These are phyloP conservation scores for Pemphigus obesinymphae DNA, from an alignment of 1,140 invertebrate genomes.

Conservation along the genomic window DNA sequence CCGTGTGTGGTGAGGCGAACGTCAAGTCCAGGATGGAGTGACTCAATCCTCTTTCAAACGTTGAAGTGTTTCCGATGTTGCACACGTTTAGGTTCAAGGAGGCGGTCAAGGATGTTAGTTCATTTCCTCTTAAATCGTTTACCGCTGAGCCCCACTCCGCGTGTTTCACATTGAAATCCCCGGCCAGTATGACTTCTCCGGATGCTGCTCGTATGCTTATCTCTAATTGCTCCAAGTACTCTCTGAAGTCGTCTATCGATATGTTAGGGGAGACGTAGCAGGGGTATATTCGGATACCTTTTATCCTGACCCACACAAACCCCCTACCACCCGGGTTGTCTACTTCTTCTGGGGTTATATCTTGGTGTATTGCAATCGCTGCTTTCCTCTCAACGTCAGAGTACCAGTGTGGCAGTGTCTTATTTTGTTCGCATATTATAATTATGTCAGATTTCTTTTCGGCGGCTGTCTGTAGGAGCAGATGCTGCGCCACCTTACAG, in stretches of 20 bases:
- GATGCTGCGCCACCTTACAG: neutral
- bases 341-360: neutral
- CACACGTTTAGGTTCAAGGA: neutral
- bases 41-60: neutral
- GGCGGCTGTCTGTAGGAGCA: neutral
- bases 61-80: neutral
- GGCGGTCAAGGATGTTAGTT: neutral
- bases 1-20: neutral
- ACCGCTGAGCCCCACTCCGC: neutral
- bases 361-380: neutral
- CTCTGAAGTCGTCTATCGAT: neutral
- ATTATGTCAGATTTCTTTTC: neutral
- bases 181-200: neutral
- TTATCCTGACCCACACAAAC: neutral
- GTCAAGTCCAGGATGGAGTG: neutral
- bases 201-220: neutral
- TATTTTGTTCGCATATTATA: neutral
- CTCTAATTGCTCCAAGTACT: neutral
- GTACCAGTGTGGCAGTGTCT: neutral
- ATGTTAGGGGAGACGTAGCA: slow-evolving; percentile 21
- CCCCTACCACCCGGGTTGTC: neutral
- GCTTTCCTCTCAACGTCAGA: neutral
- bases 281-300: neutral
- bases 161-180: slow-evolving; percentile 25
- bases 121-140: neutral